Evolutionary conservation across 1,140 invertebrate genomes (phyloP), one percentile per base, ranked within the genome.

Genomic region (Leptestheria dahalacensis): DNA sequence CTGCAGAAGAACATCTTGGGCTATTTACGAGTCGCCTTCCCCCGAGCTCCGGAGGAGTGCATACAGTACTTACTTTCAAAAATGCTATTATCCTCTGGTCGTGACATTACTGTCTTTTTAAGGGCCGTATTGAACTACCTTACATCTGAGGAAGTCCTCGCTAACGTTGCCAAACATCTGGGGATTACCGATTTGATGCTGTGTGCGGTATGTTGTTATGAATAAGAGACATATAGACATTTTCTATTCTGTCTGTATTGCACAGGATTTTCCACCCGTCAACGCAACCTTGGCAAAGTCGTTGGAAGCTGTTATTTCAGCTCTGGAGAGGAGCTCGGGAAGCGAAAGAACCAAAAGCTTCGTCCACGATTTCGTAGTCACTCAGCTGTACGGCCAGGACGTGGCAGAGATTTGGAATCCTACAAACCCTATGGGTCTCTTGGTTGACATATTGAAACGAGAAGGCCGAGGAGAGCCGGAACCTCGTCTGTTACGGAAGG

Each of bases 321-420:
- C 86, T 1, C 69, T 97, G n/a, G 69, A 79, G 1, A 69, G 74
- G 62, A 83, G 80, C 47, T 77, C 77, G 20, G 79, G 79, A 18
- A 65, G 76, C 20, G 75, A 80, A 24, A 72, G 73, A 61, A 80
- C 85, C 0, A 77, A 82, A 63, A 68, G 76, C 61, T 94, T 97
- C 75, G 78, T 96, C 3, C 73, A 84, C 56, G 92, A 97, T 70
- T 90, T 97, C 68, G 74, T 97, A 21, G 76, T 92, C 51, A 79
- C 84, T 11, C 83, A 85, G 67, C 71, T 96, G 24, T 79, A 82
- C 69, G 84, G 82, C 12, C 82, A 85, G 72, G 88, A 94, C 72
- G 69, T 96, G 1, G 80, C 82, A 66, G 84, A 88, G 61, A 75
- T 92, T 48, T 95, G 89, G 88, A 72, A 78, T 29, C 81, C 90